These are phyloP conservation scores for Rhyacichthys aspro DNA, from an alignment of 2,797 vertebrate genomes.

Conservation along the genomic window DNA sequence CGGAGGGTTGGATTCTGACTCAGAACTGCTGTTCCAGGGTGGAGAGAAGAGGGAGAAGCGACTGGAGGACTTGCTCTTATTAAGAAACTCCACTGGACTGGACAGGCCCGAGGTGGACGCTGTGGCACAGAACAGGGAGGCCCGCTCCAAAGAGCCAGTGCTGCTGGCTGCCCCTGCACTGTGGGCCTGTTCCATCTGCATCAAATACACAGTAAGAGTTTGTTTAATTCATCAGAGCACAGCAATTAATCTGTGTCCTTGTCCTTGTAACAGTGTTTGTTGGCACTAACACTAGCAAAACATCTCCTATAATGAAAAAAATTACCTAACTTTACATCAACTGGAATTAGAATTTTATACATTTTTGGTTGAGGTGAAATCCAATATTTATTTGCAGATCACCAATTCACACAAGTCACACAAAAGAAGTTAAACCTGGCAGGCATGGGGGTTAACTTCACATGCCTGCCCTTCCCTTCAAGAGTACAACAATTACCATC, in stretches of 20 bases:
- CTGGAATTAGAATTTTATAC: no score
- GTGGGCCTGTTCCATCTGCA: constrained; percentile 85
- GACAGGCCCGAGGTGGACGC: constrained; percentile 67
- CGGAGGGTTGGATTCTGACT: constrained; percentile 79
- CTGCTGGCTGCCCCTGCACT: constrained; percentile 77
- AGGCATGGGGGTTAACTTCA: no score
- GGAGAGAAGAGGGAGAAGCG: constrained; percentile 81
- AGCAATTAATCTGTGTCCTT: background rate
- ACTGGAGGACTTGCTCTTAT: constrained; percentile 79
- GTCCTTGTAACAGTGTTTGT: no score
- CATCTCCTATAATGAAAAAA: no score
- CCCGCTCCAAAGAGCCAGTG: constrained; percentile 75
- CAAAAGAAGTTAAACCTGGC: no score
- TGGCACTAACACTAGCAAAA: no score
- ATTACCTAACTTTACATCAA: no score
- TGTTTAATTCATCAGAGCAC: background rate
- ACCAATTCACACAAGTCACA: no score
- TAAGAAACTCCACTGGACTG: constrained; percentile 71
- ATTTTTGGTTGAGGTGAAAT: no score
- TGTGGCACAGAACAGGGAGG: constrained; percentile 79
- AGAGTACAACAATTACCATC: no score
- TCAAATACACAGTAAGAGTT: constrained; percentile 1
- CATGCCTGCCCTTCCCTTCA: no score
- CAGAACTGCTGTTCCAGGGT: constrained; percentile 77
- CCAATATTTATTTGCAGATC: no score